Conservation (phyloP, 2,797 vertebrate species). For the Sebastolobus alascanus region DNA sequence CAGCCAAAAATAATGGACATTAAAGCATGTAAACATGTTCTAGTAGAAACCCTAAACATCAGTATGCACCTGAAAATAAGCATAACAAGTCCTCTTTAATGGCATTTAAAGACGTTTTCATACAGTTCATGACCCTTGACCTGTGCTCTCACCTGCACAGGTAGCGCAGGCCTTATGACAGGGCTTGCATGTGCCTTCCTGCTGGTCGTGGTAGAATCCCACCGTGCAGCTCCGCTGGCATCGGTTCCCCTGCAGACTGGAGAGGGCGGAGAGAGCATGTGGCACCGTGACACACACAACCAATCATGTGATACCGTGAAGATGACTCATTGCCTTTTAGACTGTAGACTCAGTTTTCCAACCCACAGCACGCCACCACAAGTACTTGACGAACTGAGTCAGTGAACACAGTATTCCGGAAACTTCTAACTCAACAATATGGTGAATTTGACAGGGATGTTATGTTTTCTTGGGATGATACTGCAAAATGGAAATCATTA, state of each 20-base stretch:
- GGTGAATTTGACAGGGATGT: conserved; percentile 20
- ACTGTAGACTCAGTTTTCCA: conserved; percentile 54
- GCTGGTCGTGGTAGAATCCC: conserved; percentile 87
- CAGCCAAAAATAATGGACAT: background rate
- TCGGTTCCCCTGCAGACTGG: conserved; percentile 91
- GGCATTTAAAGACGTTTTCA: background rate
- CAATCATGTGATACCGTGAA: conserved; percentile 62
- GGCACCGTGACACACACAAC: conserved; percentile 63
- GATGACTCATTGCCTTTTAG: conserved; percentile 67
- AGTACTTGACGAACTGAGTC: conserved; percentile 57
- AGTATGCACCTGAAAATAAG: no score
- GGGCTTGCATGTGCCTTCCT: conserved; percentile 87
- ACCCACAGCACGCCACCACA: conserved; percentile 64
- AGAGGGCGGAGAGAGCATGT: conserved; percentile 67
- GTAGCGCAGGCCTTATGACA: conserved; percentile 92
- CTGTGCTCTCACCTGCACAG: conserved; percentile 89
- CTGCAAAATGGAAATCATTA: conserved; percentile 20
- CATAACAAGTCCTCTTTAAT: background rate
- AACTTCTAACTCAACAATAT: conserved; percentile 49
- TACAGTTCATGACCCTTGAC: background rate
- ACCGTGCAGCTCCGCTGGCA: conserved; percentile 89
- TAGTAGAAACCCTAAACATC: background rate
- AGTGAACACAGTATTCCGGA: conserved; percentile 36
- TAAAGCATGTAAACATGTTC: background rate
- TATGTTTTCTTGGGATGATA: conserved; percentile 39